Evolutionary conservation across 2,888 invertebrate species (phyloP), one percentile per base, ranked within the genome.

Genomic region (Mesodorylaimus sp.): DNA sequence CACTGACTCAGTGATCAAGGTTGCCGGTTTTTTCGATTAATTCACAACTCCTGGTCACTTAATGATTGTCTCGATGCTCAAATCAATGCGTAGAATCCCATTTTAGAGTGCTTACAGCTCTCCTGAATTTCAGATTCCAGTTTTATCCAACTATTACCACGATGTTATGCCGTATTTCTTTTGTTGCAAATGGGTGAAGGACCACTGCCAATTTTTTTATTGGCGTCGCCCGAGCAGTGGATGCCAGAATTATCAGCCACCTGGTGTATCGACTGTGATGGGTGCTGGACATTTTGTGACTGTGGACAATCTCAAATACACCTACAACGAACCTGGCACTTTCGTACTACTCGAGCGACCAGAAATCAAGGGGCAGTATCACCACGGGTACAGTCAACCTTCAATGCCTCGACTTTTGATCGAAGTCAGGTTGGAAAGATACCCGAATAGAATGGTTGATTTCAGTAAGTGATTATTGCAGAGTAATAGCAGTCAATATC

Each of bases 271-370:
- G 1, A 79, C 81, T 24, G 81, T 86, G 28, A 88, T 85, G 62
- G 93, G 93, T 23, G 91, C 89, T 66, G 91, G 91, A 0, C 89
- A 93, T 64, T 75, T 93, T 54, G 77, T 85, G 24, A 91, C 91
- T 0, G 91, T 89, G 64, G 91, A 93, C 63, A 81, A 83, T 55
- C 72, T 81, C 29, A 79, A 80, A 52, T 93, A 89, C 64, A 88
- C 88, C 0, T 91, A 93, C 71, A 89, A 89, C 61, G 91, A 89
- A 29, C 81, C 84, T 69, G 86, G 86, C 53, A 89, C 91, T 69
- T 93, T 82, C 64, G 83, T 84, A 0, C n/a, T n/a, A n/a, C n/a
- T n/a, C n/a, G n/a, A n/a, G n/a, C n/a, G n/a, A n/a, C n/a, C n/a
- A n/a, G n/a, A n/a, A n/a, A n/a, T n/a, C n/a, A n/a, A n/a, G n/a